Percentiles rank a stretch among this genome's conserved stretches.
These are phyloP conservation scores for Dicyrtomina minuta DNA, from an alignment of 2,888 invertebrate genomes.

Conservation along the genomic window DNA sequence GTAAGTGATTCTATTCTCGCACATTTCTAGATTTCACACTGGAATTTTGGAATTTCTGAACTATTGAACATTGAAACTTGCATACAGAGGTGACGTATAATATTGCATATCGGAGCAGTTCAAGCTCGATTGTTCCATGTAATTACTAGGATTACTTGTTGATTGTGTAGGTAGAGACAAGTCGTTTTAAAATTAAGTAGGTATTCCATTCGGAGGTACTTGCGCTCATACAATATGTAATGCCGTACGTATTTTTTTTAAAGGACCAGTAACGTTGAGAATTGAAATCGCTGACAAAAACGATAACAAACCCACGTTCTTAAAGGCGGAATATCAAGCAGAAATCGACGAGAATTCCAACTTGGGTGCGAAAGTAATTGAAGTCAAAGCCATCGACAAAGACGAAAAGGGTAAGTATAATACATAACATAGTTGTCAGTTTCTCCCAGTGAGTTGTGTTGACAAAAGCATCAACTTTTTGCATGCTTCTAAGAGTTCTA, in stretches of 20 bases:
- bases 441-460: background rate
- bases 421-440: background rate
- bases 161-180: too few relatives aligned
- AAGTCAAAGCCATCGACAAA: slow-evolving; percentile 82
- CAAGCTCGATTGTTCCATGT: too few relatives aligned
- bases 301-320: slow-evolving; percentile 90
- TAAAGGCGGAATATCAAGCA: slow-evolving; percentile 63
- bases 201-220: too few relatives aligned
- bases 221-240: too few relatives aligned
- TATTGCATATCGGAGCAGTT: too few relatives aligned
- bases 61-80: too few relatives aligned
- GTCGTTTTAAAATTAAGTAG: too few relatives aligned
- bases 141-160: too few relatives aligned
- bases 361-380: slow-evolving; percentile 76
- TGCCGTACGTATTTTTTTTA: background rate
- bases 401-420: slow-evolving; percentile 68
- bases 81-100: too few relatives aligned
- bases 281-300: slow-evolving; percentile 94
- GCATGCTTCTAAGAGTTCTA: too few relatives aligned
- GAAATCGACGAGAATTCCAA: slow-evolving; percentile 74
- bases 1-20: slow-evolving; percentile 54
- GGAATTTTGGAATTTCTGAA: background rate
- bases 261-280: slow-evolving; percentile 75
- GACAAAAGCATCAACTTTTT: background rate
- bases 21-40: background rate